Conservation (phyloP, 92 coral and sea anemone species). For the Actinostola sp. region DNA sequence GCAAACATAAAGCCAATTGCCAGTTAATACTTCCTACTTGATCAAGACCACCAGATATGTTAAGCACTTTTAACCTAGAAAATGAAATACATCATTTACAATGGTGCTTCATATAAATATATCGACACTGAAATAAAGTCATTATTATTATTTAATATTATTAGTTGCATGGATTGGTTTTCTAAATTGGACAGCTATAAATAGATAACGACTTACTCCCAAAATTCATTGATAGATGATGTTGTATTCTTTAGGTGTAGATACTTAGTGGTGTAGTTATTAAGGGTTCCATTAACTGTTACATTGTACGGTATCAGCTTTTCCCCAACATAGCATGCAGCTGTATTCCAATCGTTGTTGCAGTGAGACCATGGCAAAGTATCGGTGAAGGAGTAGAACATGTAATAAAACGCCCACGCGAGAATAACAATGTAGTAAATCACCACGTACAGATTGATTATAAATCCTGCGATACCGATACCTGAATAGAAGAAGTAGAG, state of each 20-base stretch:
- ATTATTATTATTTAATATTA: neutral
- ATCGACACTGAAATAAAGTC: neutral
- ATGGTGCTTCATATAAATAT: no score
- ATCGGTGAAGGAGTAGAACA: conserved; percentile 53
- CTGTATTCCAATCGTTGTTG: conserved; percentile 53
- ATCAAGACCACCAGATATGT: conserved; percentile 52
- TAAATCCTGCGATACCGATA: conserved; percentile 36
- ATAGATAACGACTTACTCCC: conserved; percentile 51
- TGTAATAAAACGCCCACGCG: conserved; percentile 52
- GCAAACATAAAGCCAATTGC: conserved; percentile 70
- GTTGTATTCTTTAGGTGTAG: conserved; percentile 3
- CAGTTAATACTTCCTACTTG: conserved; percentile 62
- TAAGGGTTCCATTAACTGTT: conserved; percentile 31
- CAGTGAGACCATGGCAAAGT: conserved; percentile 64
- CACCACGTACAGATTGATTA: conserved; percentile 40
- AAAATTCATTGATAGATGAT: conserved; percentile 46
- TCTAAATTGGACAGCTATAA: neutral
- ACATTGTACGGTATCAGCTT: conserved; percentile 23
- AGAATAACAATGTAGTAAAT: conserved; percentile 54
- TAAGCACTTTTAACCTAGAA: conserved; percentile 45
- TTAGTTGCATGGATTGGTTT: neutral
- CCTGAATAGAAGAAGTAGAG: no score
- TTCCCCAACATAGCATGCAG: conserved; percentile 44
- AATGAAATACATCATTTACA: no score
- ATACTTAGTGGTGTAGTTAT: conserved; percentile 35